Percentiles rank a stretch among this genome's conserved stretches.
phyloP scores from a whole-genome alignment of 2,113 vertebrate genomes.

The Sorex fumeus region DNA sequence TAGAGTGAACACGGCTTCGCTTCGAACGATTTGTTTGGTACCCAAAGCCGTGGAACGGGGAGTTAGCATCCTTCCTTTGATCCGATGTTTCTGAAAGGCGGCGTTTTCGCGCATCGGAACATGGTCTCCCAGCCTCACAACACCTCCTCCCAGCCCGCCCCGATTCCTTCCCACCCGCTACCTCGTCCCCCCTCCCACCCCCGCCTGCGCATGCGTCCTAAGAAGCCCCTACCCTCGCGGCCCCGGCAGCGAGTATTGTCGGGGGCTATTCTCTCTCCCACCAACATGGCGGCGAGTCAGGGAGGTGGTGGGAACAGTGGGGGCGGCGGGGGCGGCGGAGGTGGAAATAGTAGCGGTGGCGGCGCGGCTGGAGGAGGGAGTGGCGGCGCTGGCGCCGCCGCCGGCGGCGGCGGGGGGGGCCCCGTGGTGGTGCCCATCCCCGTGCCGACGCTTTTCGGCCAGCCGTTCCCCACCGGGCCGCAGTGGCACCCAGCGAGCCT shows the following conservation, averaged over 20 bases:
- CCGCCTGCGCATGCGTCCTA: conserved; percentile 77
- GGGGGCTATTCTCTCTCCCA: conserved; percentile 88
- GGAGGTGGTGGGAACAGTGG: conserved; percentile 85
- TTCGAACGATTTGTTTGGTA: conserved; percentile 69
- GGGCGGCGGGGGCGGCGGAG: background rate
- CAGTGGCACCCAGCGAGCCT: conserved; percentile 92
- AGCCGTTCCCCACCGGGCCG: conserved; percentile 90
- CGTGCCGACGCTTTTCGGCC: conserved; percentile 81
- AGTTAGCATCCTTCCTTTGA: conserved; percentile 73
- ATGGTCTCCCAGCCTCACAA: background rate
- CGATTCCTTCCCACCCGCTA: conserved; percentile 34
- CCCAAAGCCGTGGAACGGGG: conserved; percentile 61
- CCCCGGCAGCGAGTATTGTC: conserved; percentile 90
- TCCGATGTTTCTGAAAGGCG: conserved; percentile 34
- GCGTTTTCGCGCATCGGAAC: conserved; percentile 10
- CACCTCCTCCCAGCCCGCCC: conserved; percentile 26
- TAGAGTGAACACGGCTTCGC: conserved; percentile 21
- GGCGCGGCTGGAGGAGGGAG: conserved; percentile 85
- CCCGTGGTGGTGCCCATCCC: conserved; percentile 73
- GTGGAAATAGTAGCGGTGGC: conserved; percentile 81
- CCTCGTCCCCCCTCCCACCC: conserved; percentile 56
- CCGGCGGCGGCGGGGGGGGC: conserved; percentile 62
- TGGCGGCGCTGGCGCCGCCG: conserved; percentile 78
- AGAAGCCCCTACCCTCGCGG: conserved; percentile 69
- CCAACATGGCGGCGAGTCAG: conserved; percentile 96